phyloP scores from a whole-genome alignment of 1,140 invertebrate genomes.

The Plectrocnemia conspersa region DNA sequence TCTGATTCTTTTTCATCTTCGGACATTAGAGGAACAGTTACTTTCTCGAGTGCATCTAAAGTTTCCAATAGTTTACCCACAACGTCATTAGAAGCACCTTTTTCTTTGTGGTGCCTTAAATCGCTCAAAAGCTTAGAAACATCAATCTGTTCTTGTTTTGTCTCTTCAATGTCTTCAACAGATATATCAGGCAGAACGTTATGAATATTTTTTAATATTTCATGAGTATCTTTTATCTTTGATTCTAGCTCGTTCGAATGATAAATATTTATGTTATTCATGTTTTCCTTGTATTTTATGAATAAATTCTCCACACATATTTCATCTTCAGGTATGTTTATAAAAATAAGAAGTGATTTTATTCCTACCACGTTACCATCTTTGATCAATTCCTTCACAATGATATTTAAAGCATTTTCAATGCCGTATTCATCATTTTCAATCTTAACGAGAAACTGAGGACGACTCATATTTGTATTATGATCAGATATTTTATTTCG shows the following conservation, averaged over 20 bases:
- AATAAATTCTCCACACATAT: neutral
- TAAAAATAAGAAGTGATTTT: constrained; percentile 1
- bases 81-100: constrained; percentile 8
- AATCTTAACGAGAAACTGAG: no score
- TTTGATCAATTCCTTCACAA: constrained; percentile 8
- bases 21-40: neutral
- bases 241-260: constrained; percentile 1
- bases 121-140: constrained; percentile 3
- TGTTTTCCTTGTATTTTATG: no score
- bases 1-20: neutral
- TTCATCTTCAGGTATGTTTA: constrained; percentile 1
- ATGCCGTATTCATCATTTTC: no score
- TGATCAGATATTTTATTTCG: no score
- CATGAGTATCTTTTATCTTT: constrained; percentile 17
- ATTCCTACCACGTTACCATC: constrained; percentile 9
- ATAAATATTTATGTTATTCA: no score
- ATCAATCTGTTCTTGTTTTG: neutral
- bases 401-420: constrained; percentile 1
- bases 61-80: constrained; percentile 20
- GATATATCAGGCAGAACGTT: constrained; percentile 2
- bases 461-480: no score
- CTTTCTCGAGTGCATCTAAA: constrained; percentile 15
- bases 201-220: constrained; percentile 12
- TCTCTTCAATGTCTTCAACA: neutral
- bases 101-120: constrained; percentile 6